Base-by-base conservation (phyloP, 2,797 vertebrate species). In the Poecilia picta region DNA sequence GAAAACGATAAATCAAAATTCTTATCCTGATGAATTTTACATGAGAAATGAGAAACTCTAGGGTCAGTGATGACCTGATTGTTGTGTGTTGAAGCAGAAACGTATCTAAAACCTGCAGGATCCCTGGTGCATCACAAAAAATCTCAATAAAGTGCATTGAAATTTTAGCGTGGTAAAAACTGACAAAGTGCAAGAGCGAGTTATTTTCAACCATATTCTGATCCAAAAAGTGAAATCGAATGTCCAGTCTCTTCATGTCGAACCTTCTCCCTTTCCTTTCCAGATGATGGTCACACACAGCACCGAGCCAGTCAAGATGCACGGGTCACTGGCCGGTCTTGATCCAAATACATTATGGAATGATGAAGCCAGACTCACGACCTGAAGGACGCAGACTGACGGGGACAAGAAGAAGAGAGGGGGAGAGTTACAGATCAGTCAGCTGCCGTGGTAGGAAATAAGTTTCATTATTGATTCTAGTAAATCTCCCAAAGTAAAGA, bases 281-380 rank as follows among this genome's bases (percentile, higher is more conserved):
- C 75, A 49, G 18, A 20, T 6, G 18, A 49, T 16, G 53, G 46
- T 70, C 51, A 72, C 74, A 36, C 36, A 36, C 36, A 47, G 46
- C 23, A 36, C 33, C 31, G 68, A 77, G 72, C 77, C 66, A 36
- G 78, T 75, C 41, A 59, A 41, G 51, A 74, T 13, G 84, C 84
- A 90, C 78, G 77, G 88, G 91, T 88, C 39, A 80, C 85, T 72
- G 75, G 74, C 81, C n/a, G 68, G 76, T 85, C 84, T 76, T 49
- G 73, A 64, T 91, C 89, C 81, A 85, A 80, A 88, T 85, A 87
- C 86, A 91, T 92, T 91, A 89, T 91, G 89, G 78, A 89, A 87
- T 89, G 86, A 91, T 91, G 85, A 87, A 89, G 82, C 83, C 45
- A 68, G 79, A 83, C 79, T 81, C 79, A 78, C 20, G 43, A 83